phyloP scores from a whole-genome alignment of 1,140 invertebrate genomes.

The Varroa destructor region DNA sequence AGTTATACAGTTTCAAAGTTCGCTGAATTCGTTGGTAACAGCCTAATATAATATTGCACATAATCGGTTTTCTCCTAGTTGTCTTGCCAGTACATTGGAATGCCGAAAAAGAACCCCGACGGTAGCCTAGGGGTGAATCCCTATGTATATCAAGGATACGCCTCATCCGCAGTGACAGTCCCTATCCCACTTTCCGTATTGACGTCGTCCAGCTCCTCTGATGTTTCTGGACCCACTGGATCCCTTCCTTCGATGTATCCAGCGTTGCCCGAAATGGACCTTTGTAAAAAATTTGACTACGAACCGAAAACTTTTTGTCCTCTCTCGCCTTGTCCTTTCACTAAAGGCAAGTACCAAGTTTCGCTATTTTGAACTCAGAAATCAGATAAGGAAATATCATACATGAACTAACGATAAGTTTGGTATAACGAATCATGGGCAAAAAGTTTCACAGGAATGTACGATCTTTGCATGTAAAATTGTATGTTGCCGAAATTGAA shows the following conservation, averaged over 20 bases:
- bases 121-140: background rate
- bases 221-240: background rate
- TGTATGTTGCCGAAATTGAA: no score
- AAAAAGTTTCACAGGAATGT: background rate
- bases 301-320: background rate
- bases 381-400: background rate
- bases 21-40: no score
- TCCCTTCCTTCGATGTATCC: constrained; percentile 18
- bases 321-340: background rate
- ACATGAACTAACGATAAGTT: background rate
- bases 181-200: background rate
- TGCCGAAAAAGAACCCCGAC: no score
- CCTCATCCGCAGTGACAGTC: background rate
- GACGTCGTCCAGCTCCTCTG: no score
- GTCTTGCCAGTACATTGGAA: constrained; percentile 23
- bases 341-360: background rate
- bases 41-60: no score
- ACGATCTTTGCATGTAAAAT: background rate
- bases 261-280: constrained; percentile 19
- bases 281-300: constrained; percentile 5
- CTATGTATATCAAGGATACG: background rate
- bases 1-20: no score
- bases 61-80: background rate
- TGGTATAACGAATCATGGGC: background rate
- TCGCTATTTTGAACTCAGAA: background rate